A percentile compares a stretch with the other conserved stretches of the same genome.
phyloP scores from a whole-genome alignment of 2,888 invertebrate genomes.

The Mechanitis mazaeus region DNA sequence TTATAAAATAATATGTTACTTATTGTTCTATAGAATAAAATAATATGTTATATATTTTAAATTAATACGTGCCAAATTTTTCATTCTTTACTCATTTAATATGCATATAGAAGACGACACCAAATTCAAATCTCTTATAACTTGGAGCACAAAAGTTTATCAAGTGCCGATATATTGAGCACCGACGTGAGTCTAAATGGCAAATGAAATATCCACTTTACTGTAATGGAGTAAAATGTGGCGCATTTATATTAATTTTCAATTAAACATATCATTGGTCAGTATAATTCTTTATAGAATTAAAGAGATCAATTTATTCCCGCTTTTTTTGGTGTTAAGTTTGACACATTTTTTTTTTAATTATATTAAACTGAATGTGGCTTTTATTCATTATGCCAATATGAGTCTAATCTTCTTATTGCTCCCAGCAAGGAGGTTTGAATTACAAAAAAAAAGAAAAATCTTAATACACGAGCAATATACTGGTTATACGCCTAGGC shows the following conservation, averaged over 20 bases:
- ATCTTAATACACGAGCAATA: conserved; percentile 3
- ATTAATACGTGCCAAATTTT: no score
- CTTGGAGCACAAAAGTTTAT: conserved; percentile 37
- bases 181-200: conserved; percentile 39
- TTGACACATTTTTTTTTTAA: no score
- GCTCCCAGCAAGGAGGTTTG: background rate
- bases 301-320: no score
- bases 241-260: conserved; percentile 27
- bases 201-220: conserved; percentile 30
- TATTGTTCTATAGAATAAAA: no score
- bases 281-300: no score
- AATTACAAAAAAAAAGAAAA: conserved; percentile 8
- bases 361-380: no score
- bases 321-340: no score
- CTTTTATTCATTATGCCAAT: no score
- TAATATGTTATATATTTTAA: no score
- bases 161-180: conserved; percentile 49
- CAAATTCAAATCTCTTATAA: background rate
- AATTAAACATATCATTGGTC: conserved; percentile 17
- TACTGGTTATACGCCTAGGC: conserved; percentile 11
- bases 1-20: no score
- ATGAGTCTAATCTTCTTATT: background rate
- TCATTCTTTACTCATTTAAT: no score
- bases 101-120: no score
- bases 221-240: conserved; percentile 22